Base-by-base conservation (phyloP, 1,140 invertebrate genomes). In the Hycleus phaleratus region DNA sequence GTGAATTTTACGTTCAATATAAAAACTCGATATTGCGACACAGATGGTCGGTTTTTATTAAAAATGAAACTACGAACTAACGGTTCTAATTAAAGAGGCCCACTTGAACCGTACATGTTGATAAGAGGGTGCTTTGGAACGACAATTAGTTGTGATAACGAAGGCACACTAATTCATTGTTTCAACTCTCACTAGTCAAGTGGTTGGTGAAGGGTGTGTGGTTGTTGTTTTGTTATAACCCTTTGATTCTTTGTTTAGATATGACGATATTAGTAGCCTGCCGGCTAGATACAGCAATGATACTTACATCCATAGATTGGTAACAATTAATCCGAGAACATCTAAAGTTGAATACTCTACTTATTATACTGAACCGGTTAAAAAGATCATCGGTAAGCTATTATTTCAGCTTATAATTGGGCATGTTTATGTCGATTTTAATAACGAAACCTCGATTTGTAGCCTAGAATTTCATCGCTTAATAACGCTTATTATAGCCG, bases 341-440 rank as follows among this genome's bases (percentile, higher is more conserved):
- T 78, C 78, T 78, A 42, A 74, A 77, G 56, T 78, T 78, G 56
- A 76, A 53, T 78, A 82, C 49, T 77, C 77, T 52, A 76, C 82
- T 43, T 81, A 79, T 75, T 86, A 85, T 71, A 73, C 77, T 9
- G 82, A 84, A 60, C 83, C 83, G 2, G 79, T 80, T 38, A 79
- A 79, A 63, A 81, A 77, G 63, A 81, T 82, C 61, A 81, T 83
- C 72, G 82, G 84, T 76, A 77, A 76, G 74, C 66, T 51, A 39
- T 39, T 39, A 39, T 6, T 7, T 11, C 3, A 3, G 9, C 9
- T 47, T 11, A 5, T n/a, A 11, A 10, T 18, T 26, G 38, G 12
- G 39, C 11, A 40, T 51, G 32, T 38, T n/a, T 7, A 10, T n/a
- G 38, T 11, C 11, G 9, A 42, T 42, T 6, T 11, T 9, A 42